Base-by-base conservation (phyloP, 2,113 vertebrate species). In the Oceanites oceanicus region DNA sequence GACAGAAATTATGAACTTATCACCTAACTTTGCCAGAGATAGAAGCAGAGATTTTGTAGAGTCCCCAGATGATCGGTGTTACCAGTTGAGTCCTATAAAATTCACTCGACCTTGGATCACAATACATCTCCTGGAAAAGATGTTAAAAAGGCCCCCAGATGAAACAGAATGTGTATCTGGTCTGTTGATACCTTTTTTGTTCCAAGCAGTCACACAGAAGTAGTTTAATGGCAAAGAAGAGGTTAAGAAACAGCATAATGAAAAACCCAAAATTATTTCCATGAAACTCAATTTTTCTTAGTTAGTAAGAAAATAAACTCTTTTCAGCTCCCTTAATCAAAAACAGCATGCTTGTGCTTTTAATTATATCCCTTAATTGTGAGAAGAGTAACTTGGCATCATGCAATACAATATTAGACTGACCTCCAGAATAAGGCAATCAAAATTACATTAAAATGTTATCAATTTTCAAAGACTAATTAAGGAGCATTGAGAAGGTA, bases 361-460 rank as follows among this genome's bases (percentile, higher is more conserved):
- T 93, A 90, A 96, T 95, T 95, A 90, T 68, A 95, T 87, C 68
- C 53, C 73, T 53, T 96, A 92, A 96, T 70, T 81, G 72, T 63
- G 80, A 96, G 92, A 91, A 84, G 88, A 95, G 90, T 80, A 71
- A 90, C 94, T 94, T 93, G 75, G 67, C 96, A 94, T 70, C 67
- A 67, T 44, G 36, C 76, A 96, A 90, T 53, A 79, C 55, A 91
- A 85, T 84, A 88, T 94, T 56, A 92, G 63, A 90, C 79, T 94
- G 90, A 97, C 92, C 96, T 97, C 87, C 75, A 92, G 75, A 96
- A 93, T 34, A 71, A 96, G 40, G 76, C 74, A 93, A 90, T 88
- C 90, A 94, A 80, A 97, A 82, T 42, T 44, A 86, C 59, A 67
- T 92, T 93, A 92, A 95, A 95, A 84, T 15, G 30, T 70, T 90